Conservation (phyloP, 2,888 invertebrate genomes). For the Andrena bucephala region DNA sequence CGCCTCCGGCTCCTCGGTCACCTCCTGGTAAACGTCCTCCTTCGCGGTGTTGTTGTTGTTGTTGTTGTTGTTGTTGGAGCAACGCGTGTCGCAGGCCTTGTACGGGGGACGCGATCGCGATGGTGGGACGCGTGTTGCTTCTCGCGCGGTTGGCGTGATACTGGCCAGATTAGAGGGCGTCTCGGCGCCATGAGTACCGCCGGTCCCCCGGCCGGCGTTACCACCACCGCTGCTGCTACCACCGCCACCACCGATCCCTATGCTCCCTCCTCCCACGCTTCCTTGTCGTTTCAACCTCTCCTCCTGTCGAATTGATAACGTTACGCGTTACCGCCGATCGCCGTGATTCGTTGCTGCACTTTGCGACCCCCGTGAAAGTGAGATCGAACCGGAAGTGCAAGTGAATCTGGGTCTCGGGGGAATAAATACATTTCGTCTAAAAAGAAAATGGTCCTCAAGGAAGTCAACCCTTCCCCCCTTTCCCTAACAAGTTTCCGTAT, state of each 20-base stretch:
- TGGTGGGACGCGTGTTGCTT: slow-evolving; percentile 76
- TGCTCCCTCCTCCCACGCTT: slow-evolving; percentile 74
- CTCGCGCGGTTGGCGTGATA: slow-evolving; percentile 84
- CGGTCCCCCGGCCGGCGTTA: slow-evolving; percentile 75
- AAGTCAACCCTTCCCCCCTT: not conserved
- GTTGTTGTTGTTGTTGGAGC: slow-evolving; percentile 31
- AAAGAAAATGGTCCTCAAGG: not conserved
- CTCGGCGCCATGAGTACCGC: slow-evolving; percentile 78
- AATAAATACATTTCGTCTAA: no score
- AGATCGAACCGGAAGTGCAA: not conserved
- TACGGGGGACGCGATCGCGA: slow-evolving; percentile 76
- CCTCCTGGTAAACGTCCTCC: slow-evolving; percentile 63
- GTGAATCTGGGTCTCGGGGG: not conserved
- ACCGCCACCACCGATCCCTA: slow-evolving; percentile 62
- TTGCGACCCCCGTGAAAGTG: not conserved
- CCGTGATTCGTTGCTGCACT: slow-evolving; percentile 7
- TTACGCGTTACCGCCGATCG: slow-evolving; percentile 47
- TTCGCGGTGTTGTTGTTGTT: slow-evolving; percentile 56
- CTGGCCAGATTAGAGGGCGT: slow-evolving; percentile 83
- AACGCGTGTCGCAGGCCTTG: slow-evolving; percentile 69
- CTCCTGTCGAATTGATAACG: slow-evolving; percentile 72
- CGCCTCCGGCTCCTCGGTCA: slow-evolving; percentile 57
- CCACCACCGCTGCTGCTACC: slow-evolving; percentile 71
- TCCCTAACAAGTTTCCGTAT: not conserved
- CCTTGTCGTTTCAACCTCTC: slow-evolving; percentile 78